Evolutionary conservation across 2,113 vertebrate genomes (phyloP).

Genomic region (Sphaerodactylus townsendi): DNA sequence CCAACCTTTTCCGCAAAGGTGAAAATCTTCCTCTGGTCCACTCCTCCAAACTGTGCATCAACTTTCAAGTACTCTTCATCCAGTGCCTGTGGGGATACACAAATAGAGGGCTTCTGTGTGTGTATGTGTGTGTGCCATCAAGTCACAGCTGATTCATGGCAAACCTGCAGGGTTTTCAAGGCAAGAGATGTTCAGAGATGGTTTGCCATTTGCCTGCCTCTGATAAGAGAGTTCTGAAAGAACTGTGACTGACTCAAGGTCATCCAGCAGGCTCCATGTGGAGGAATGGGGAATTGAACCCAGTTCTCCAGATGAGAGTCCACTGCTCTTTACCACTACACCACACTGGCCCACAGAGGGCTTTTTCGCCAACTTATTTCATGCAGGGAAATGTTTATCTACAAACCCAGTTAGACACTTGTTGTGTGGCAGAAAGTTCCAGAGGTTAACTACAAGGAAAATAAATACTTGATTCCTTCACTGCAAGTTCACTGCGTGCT

Average conservation of each 20-base stretch:
- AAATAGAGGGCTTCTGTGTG: not conserved
- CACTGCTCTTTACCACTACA: no score
- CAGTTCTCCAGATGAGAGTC: no score
- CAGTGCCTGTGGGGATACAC: slow-evolving; percentile 79
- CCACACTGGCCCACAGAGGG: not conserved
- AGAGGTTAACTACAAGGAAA: not conserved
- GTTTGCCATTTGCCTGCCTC: no score
- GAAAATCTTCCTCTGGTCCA: slow-evolving; percentile 98
- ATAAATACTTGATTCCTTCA: not conserved
- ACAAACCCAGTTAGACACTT: not conserved
- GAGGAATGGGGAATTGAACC: no score
- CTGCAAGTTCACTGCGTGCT: not conserved
- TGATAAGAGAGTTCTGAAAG: no score
- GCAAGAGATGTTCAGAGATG: no score
- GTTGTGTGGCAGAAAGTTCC: not conserved
- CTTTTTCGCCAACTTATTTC: accelerated
- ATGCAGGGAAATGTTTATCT: not conserved
- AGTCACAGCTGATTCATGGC: no score
- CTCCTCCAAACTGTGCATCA: slow-evolving; percentile 95
- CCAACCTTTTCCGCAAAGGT: slow-evolving; percentile 96
- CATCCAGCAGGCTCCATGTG: no score
- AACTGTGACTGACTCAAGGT: no score
- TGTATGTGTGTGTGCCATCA: no score
- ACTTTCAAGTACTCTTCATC: slow-evolving; percentile 97
- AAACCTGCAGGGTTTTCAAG: no score